A percentile compares a stretch with the other conserved stretches of the same genome.
These are phyloP conservation scores for Tragulus kanchil DNA, from an alignment of 2,113 vertebrate species.

Conservation along the genomic window DNA sequence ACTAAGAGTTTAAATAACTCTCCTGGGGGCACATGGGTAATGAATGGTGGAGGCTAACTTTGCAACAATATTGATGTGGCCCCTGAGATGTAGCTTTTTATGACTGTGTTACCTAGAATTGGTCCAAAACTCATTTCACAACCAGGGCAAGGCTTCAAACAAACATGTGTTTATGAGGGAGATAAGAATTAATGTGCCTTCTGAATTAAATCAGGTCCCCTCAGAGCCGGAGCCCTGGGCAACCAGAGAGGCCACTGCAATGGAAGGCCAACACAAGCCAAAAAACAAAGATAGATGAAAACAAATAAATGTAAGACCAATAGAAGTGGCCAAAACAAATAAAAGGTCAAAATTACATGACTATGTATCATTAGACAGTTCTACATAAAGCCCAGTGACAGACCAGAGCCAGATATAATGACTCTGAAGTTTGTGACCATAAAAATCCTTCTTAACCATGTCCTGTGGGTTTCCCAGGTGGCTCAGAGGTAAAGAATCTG, in stretches of 20 bases:
- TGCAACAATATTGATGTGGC: background rate
- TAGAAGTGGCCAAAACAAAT: too few species aligned
- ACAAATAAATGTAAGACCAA: too few species aligned
- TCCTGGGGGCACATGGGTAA: background rate
- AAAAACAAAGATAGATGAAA: too few species aligned
- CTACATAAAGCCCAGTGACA: background rate
- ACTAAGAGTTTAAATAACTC: background rate
- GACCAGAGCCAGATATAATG: background rate
- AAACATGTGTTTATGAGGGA: slow-evolving; percentile 29
- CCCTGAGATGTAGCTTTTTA: background rate
- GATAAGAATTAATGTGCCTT: slow-evolving; percentile 34
- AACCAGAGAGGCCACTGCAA: too few species aligned
- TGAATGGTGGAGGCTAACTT: background rate
- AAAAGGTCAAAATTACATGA: background rate
- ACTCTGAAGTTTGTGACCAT: background rate
- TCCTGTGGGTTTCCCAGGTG: too few species aligned
- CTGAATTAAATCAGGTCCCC: slow-evolving; percentile 4
- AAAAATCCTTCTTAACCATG: background rate
- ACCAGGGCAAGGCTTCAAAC: background rate
- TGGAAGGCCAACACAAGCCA: too few species aligned
- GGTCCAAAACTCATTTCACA: background rate
- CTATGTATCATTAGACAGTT: background rate
- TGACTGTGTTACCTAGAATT: background rate
- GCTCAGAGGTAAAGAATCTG: too few species aligned
- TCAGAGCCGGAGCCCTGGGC: too few species aligned